Evolutionary conservation across 2,797 vertebrate species (phyloP), one percentile per base, ranked within the genome.

Genomic region (Trachurus trachurus): DNA sequence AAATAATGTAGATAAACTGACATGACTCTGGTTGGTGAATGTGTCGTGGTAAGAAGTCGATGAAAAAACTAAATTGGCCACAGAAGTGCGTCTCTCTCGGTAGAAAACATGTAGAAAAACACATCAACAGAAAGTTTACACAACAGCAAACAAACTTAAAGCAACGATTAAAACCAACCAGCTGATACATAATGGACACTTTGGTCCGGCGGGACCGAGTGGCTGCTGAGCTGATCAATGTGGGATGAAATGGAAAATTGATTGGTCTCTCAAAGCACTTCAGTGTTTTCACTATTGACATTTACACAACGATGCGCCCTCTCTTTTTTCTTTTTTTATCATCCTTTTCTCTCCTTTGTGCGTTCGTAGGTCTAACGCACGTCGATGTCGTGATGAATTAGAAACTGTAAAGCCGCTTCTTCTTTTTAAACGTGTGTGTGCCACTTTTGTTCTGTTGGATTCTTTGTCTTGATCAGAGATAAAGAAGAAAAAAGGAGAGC

Each of bases 211-310:
- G 17, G 47, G 21, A 50, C n/a, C 0, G 9, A 34, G 47, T 1
- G 11, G 34, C 70, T 49, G 22, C 61, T 39, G 50, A 45, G 37
- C 11, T 31, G n/a, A 68, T 68, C 67, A 49, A 50, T 64, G 26
- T 11, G 40, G 19, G 39, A 13, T 39, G 42, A 31, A 57, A 83
- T 19, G 70, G 29, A 50, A 19, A 56, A 73, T 57, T 42, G 58
- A 73, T 79, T 58, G 0, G 0, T 13, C 0, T 60, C 21, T 21
- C 1, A 37, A 44, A 60, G 0, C 44, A 13, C 5, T 31, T 42
- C 0, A 54, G 29, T 61, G 12, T 31, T 49, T 31, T 34, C 21
- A 22, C 44, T 59, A 21, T 21, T 13, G 56, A 37, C 5, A 13
- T 13, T 6, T 2, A 5, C 19, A 34, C 15, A 21, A 21, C 6